Evolutionary conservation across 2,888 invertebrate genomes (phyloP), one percentile per base, ranked within the genome.

Genomic region (Drosophila bunnanda): DNA sequence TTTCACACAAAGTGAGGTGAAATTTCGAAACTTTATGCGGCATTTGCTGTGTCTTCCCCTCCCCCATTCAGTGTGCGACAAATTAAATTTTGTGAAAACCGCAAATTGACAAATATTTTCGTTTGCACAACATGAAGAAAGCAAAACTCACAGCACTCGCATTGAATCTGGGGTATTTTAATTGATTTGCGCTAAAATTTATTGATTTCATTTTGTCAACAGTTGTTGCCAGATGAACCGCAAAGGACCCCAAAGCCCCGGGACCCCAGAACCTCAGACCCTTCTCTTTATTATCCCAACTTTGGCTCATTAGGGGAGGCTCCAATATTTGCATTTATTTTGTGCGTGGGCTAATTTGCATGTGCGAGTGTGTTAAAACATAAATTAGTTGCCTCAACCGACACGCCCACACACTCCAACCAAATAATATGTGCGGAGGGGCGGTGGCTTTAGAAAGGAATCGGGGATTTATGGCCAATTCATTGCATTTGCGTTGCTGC

Each of bases 21-120:
- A 64, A 64, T 48, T 41, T 15, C n/a, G 4, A 20, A 64, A 66
- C 46, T 70, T 66, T 44, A 38, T 44, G 28, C 32, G 36, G 32
- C 43, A n/a, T 39, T 55, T 34, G n/a, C 17, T n/a, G 30, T 46
- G 46, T 20, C 39, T 9, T 12, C 5, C n/a, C 10, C 8, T 41
- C 12, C 20, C 12, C n/a, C 3, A 10, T 10, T 36, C 22, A n/a
- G 41, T 67, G 67, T 69, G 72, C 65, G 67, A 59, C 75, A 89
- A 88, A 85, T 88, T 89, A 86, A 89, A 85, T 85, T 85, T 89
- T 77, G 71, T 71, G 70, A 72, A 86, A 80, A 75, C 85, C 85
- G 48, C 85, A 85, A 85, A 85, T 88, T 88, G 90, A 77, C 85
- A 85, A 85, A 89, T 89, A 85, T 89, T 89, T 85, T 88, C 77